These are phyloP conservation scores for Epinotia brunnichana DNA, from an alignment of 2,888 invertebrate genomes.

Conservation along the genomic window DNA sequence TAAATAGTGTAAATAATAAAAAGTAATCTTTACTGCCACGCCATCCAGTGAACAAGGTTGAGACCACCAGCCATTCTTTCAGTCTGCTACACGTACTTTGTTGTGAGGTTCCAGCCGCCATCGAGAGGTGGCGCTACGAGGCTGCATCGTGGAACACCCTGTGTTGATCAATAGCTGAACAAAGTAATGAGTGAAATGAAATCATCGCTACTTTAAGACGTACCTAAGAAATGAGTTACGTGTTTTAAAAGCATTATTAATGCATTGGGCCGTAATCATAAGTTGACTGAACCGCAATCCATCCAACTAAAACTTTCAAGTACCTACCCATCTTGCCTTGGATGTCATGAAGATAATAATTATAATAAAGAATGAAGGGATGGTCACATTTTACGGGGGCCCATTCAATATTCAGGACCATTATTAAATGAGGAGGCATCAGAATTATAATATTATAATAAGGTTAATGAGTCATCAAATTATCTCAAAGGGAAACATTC, in stretches of 20 bases:
- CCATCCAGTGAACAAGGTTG: constrained; percentile 3
- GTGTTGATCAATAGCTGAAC: constrained; percentile 28
- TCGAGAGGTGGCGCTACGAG: constrained; percentile 26
- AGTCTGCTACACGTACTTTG: not conserved
- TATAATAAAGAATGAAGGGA: too few species aligned
- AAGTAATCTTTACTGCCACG: not conserved
- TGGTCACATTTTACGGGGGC: too few species aligned
- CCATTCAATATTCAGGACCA: too few species aligned
- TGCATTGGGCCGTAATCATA: too few species aligned
- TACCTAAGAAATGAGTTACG: not conserved
- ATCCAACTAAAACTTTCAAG: not conserved
- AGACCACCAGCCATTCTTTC: not conserved
- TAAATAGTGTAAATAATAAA: not conserved
- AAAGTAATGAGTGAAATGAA: constrained; percentile 29
- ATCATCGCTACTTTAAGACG: constrained; percentile 8
- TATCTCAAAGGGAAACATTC: too few species aligned
- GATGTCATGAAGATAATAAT: not conserved
- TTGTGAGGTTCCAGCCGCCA: not conserved
- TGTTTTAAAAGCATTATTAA: not conserved
- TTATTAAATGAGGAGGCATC: too few species aligned
- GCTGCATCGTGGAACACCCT: not conserved
- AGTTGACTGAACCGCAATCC: not conserved
- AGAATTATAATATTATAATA: too few species aligned
- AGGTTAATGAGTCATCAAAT: too few species aligned
- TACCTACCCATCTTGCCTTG: not conserved